Conservation (phyloP, 1,140 invertebrate species). For the Drosophila pruinosa region DNA sequence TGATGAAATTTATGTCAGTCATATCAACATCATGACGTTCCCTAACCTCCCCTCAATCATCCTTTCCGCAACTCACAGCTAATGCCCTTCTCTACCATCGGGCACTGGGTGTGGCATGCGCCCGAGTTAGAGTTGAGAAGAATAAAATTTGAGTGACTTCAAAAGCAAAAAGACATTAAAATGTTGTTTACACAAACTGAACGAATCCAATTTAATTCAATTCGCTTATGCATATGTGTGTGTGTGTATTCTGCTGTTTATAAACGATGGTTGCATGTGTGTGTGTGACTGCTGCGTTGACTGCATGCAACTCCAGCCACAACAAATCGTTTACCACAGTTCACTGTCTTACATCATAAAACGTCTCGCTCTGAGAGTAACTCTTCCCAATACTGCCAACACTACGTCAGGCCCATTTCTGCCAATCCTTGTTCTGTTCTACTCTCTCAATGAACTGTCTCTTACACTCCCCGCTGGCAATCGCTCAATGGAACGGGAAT, state of each 20-base stretch:
- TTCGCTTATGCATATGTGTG: slow-evolving; percentile 53
- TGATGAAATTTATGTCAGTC: slow-evolving; percentile 81
- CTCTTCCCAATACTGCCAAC: slow-evolving; percentile 43
- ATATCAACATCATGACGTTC: slow-evolving; percentile 73
- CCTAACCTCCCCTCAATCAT: slow-evolving; percentile 1
- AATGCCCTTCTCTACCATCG: slow-evolving; percentile 41
- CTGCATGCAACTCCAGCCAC: slow-evolving; percentile 67
- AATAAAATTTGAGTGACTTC: slow-evolving; percentile 80
- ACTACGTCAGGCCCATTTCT: slow-evolving; percentile 13
- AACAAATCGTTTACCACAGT: slow-evolving; percentile 79
- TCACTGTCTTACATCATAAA: slow-evolving; percentile 79
- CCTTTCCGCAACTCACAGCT: not conserved
- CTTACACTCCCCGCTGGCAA: slow-evolving; percentile 55
- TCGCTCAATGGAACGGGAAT: slow-evolving; percentile 80
- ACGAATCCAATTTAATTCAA: slow-evolving; percentile 81
- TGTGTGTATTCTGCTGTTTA: slow-evolving; percentile 3
- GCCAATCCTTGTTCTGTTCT: slow-evolving; percentile 5
- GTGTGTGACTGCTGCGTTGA: slow-evolving; percentile 4
- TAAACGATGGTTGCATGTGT: not conserved
- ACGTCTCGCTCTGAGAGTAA: slow-evolving; percentile 35
- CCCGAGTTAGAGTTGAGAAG: slow-evolving; percentile 51
- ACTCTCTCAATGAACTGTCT: slow-evolving; percentile 1
- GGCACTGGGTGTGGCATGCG: slow-evolving; percentile 36
- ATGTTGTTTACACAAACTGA: slow-evolving; percentile 81
- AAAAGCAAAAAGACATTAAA: slow-evolving; percentile 81